Evolutionary conservation across 2,113 vertebrate genomes (phyloP), one percentile per base, ranked within the genome.

Genomic region (Sinocyclocheilus anophthalmus): DNA sequence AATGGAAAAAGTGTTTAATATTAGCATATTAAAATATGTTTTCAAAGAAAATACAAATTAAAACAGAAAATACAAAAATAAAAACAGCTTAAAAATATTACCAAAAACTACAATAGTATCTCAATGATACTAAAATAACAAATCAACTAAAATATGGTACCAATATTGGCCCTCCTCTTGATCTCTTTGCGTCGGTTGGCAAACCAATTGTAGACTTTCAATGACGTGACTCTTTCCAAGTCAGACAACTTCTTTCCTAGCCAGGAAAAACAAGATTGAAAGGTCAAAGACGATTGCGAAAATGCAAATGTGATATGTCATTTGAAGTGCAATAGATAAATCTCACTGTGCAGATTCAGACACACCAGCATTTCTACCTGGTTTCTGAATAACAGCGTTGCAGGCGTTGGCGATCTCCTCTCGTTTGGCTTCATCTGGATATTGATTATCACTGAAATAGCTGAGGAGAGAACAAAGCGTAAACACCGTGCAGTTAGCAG

Each of bases 371-470:
- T 61, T 24, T 10, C 22, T 50, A 99, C 98, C 98, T 96, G 98
- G 98, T 91, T 99, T 99, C 88, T 99, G 98, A 88, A 99, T 99
- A 9, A 99, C 98, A 26, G 98, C 98, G 37, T 99, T 99, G 95
- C 98, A 99, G 92, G 98, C 98, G 0, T 99, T 99, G 11, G 98
- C 97, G 45, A 99, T 99, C 93, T 99, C 98, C 94, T 99, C 98
- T 93, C 98, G 94, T 91, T 99, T 99, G 88, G 98, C 97, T 93
- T 99, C 98, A 30, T 99, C 98, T 6, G 98, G 98, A 90, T 99
- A 99, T 91, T 99, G 98, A 94, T 99, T 99, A 93, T 99, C 98
- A 90, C 98, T 99, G 95, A 99, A 99, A 95, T 99, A 99, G 95
- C 98, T 99, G 94, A 65, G 26, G 50, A 65, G 20, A 26, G 30